Percentiles rank a stretch among this genome's conserved stretches.
Conservation (phyloP, 2,797 vertebrate genomes). For the Liparis tanakae region DNA sequence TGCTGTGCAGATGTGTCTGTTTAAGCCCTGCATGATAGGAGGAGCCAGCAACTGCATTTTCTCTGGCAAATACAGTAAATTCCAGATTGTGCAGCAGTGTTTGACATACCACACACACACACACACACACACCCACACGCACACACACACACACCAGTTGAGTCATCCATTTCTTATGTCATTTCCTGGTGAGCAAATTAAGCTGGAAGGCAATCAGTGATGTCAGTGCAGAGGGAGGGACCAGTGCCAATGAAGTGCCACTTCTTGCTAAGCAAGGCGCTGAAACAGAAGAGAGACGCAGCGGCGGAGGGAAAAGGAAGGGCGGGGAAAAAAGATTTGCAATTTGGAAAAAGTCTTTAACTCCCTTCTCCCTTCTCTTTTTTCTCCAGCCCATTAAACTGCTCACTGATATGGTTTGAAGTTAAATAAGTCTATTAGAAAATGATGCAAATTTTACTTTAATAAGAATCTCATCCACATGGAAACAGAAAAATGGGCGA, state of each 20-base stretch:
- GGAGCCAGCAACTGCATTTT: slow-evolving; percentile 21
- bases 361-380: background rate
- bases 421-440: background rate
- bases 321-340: background rate
- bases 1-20: background rate
- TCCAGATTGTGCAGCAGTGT: slow-evolving; percentile 24
- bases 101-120: slow-evolving; percentile 15
- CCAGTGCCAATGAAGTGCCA: slow-evolving; percentile 31
- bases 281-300: slow-evolving; percentile 2
- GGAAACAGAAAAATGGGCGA: background rate
- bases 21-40: slow-evolving; percentile 4
- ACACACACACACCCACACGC: slow-evolving; percentile 10
- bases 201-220: slow-evolving; percentile 43
- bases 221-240: slow-evolving; percentile 33
- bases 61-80: slow-evolving; percentile 3
- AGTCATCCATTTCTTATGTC: slow-evolving; percentile 32
- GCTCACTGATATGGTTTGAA: slow-evolving; percentile 5
- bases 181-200: slow-evolving; percentile 43
- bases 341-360: background rate
- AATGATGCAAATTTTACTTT: background rate
- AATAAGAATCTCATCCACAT: background rate
- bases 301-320: background rate
- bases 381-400: background rate
- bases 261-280: slow-evolving; percentile 13
- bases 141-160: background rate